phyloP scores from a whole-genome alignment of 2,797 vertebrate species.

The Manis crassicaudata region DNA sequence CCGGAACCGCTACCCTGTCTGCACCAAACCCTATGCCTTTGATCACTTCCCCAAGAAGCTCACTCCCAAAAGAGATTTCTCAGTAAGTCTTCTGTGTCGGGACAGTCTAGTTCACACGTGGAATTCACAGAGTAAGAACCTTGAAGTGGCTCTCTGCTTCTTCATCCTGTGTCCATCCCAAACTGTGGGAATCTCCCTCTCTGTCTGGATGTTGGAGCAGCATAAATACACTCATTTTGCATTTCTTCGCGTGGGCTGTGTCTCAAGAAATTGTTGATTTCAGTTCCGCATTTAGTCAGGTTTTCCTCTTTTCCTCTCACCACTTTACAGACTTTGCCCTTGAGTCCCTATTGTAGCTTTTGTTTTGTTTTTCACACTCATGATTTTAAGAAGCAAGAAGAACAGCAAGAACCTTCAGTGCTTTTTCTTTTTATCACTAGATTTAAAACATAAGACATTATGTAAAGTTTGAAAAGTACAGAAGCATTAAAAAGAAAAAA shows the following conservation, averaged over 20 bases:
- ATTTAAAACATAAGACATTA: not conserved
- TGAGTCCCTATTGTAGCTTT: not conserved
- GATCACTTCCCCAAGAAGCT: slow-evolving; percentile 98
- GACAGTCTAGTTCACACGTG: not conserved
- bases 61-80: slow-evolving; percentile 97
- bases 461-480: not conserved
- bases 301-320: not conserved
- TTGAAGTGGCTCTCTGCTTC: not conserved
- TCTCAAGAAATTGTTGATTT: not conserved
- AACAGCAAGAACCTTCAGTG: not conserved
- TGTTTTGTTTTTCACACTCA: not conserved
- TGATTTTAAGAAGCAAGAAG: slow-evolving; percentile 13
- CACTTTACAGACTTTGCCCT: not conserved
- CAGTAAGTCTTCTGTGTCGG: slow-evolving; percentile 86
- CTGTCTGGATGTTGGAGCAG: not conserved
- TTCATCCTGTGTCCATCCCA: not conserved
- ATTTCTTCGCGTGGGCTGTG: not conserved
- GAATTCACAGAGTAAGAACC: not conserved
- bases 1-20: slow-evolving; percentile 97
- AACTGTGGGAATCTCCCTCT: not conserved
- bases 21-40: slow-evolving; percentile 98
- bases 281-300: not conserved
- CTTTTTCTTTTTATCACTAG: slow-evolving; percentile 2
- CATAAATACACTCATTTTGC: not conserved
- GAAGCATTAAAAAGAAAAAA: slow-evolving; percentile 22